Percentiles rank a stretch among this genome's conserved stretches.
Evolutionary conservation across 2,113 vertebrate species (phyloP).

Genomic region (Anoplopoma fimbria): DNA sequence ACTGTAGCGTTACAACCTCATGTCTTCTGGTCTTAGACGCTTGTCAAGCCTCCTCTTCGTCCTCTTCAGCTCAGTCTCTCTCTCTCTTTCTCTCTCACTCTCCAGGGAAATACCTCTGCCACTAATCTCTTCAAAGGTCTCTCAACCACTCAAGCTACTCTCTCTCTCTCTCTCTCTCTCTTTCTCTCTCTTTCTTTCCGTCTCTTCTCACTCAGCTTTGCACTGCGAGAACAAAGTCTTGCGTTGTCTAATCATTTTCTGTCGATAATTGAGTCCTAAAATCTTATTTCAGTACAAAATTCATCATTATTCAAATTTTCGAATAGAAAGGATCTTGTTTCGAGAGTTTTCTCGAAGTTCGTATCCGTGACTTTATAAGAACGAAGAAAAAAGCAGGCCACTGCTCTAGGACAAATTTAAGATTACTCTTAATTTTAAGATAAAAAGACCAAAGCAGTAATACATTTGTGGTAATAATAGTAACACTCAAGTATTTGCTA

Average conservation of each 20-base stretch:
- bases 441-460: neutral
- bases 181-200: constrained; percentile 14
- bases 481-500: no score
- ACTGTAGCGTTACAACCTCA: constrained; percentile 39
- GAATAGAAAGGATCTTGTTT: neutral
- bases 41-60: constrained; percentile 45
- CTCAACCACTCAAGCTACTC: constrained; percentile 25
- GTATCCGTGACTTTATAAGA: neutral
- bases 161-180: neutral
- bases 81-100: constrained; percentile 37
- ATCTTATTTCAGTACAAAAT: neutral
- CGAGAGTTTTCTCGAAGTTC: neutral
- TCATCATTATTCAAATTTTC: neutral
- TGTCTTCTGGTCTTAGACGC: constrained; percentile 59
- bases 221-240: neutral
- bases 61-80: constrained; percentile 31
- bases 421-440: neutral
- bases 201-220: constrained; percentile 23
- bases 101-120: constrained; percentile 62
- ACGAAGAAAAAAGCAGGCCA: neutral
- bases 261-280: neutral
- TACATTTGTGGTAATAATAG: neutral
- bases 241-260: neutral
- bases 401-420: neutral
- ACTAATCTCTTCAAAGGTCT: constrained; percentile 67